Evolutionary conservation across 2,888 invertebrate genomes (phyloP).

Genomic region (Nomada lathburiana): DNA sequence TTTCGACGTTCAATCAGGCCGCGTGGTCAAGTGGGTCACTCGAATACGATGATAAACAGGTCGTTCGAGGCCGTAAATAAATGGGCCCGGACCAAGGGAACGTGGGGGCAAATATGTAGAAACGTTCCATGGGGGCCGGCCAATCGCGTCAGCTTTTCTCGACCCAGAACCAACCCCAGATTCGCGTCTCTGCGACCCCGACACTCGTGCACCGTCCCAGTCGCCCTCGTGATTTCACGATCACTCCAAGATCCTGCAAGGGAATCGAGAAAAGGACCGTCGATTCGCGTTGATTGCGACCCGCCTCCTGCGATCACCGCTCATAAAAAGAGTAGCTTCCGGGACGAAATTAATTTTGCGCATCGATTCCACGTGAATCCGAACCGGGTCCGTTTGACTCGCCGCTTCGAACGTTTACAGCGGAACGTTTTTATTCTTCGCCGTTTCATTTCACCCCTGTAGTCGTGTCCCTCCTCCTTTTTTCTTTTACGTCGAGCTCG

Average conservation of each 20-base stretch:
- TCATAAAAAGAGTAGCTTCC: conserved; percentile 13
- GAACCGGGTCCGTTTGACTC: background rate
- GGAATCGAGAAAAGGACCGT: conserved; percentile 16
- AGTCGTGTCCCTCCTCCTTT: no score
- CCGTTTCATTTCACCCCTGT: no score
- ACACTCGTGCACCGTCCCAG: conserved; percentile 36
- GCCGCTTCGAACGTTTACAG: background rate
- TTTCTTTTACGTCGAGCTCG: no score
- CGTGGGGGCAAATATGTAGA: conserved; percentile 5
- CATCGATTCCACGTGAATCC: background rate
- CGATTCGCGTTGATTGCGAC: conserved; percentile 20
- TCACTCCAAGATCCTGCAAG: conserved; percentile 13
- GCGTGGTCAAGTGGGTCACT: conserved; percentile 5
- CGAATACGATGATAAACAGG: conserved; percentile 35
- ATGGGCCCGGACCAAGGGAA: conserved; percentile 13
- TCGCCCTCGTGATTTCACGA: conserved; percentile 7
- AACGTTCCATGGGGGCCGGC: background rate
- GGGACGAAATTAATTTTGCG: conserved; percentile 22
- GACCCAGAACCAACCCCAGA: conserved; percentile 27
- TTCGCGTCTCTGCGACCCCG: conserved; percentile 48
- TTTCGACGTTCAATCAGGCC: conserved; percentile 7
- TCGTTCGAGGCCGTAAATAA: conserved; percentile 12
- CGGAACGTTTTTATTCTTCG: background rate
- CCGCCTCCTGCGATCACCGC: background rate
- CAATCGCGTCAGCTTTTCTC: conserved; percentile 5